Evolutionary conservation across 2,797 vertebrate genomes (phyloP), one percentile per base, ranked within the genome.

Genomic region (Mergus octosetaceus): DNA sequence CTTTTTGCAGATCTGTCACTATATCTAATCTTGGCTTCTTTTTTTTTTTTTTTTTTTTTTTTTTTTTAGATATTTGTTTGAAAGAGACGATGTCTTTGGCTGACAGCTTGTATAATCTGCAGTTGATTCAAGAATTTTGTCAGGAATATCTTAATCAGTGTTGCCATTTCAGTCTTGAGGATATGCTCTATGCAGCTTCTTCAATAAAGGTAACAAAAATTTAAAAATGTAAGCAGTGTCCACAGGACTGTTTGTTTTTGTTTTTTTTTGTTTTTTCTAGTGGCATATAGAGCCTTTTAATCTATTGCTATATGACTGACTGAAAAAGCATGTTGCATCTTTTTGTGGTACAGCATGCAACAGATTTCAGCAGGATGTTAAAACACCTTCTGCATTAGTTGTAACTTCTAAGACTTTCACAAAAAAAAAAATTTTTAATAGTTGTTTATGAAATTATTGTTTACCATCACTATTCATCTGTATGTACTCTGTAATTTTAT

Each of bases 131-230:
- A 97, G 98, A 99, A 75, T 99, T 99, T 98, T 99, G 99, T 97
- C 98, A 98, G 91, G 98, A 99, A 90, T 98, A 99, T 95, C 98
- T 99, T 95, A 98, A 98, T 96, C 98, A 95, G 96, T 99, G 99
- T 97, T 99, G 99, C 97, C 99, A 99, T 97, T 99, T 99, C 97
- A 98, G 96, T 95, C 98, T 99, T 93, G 99, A 99, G 97, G 99
- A 99, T 96, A 99, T 99, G 99, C 98, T 99, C 19, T 99, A 99
- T 20, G 98, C 99, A 79, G 98, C 99, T 93, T 98, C 99, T 76
- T 98, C 98, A 82, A 94, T 99, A 96, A 99, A 99, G 98, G 99
- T 99, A 98, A 98, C 69, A 68, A 51, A 1, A 60, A n/a, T 4
- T 21, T n/a, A 13, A 10, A 72, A 82, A 22, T 41, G 10, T 12